Evolutionary conservation across 2,797 vertebrate species (phyloP).

Genomic region (Nannoperca obscura): DNA sequence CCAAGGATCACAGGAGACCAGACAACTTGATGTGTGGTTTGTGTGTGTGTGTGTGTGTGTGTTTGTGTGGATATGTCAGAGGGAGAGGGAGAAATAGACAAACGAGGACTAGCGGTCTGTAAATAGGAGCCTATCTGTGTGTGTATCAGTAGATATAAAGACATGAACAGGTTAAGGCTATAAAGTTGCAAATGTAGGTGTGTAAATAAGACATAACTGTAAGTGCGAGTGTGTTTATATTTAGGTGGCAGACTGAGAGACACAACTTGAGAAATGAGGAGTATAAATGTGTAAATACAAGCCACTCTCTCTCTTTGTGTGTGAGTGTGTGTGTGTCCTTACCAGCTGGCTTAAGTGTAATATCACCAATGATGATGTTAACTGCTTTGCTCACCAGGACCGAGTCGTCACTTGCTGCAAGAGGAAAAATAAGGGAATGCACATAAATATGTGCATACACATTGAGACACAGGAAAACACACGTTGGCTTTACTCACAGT

Average conservation of each 20-base stretch:
- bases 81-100: slow-evolving; percentile 45
- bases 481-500: slow-evolving; percentile 53
- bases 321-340: slow-evolving; percentile 54
- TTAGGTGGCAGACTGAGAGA: slow-evolving; percentile 12
- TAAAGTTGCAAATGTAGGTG: slow-evolving; percentile 12
- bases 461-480: neutral
- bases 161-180: slow-evolving; percentile 14
- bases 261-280: slow-evolving; percentile 17
- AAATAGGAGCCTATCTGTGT: slow-evolving; percentile 30
- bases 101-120: slow-evolving; percentile 43
- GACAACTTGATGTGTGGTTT: slow-evolving; percentile 73
- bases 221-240: slow-evolving; percentile 45
- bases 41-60: slow-evolving; percentile 67
- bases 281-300: slow-evolving; percentile 15
- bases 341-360: slow-evolving; percentile 95
- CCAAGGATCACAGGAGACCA: slow-evolving; percentile 67
- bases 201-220: slow-evolving; percentile 38
- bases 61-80: slow-evolving; percentile 57
- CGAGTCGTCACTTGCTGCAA: slow-evolving; percentile 87
- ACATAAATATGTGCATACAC: neutral
- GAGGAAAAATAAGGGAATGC: slow-evolving; percentile 21
- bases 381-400: slow-evolving; percentile 95
- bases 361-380: slow-evolving; percentile 86
- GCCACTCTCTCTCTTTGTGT: neutral
- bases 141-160: slow-evolving; percentile 32